Conservation (phyloP, 2,797 vertebrate species). For the Pelobates cultripes region DNA sequence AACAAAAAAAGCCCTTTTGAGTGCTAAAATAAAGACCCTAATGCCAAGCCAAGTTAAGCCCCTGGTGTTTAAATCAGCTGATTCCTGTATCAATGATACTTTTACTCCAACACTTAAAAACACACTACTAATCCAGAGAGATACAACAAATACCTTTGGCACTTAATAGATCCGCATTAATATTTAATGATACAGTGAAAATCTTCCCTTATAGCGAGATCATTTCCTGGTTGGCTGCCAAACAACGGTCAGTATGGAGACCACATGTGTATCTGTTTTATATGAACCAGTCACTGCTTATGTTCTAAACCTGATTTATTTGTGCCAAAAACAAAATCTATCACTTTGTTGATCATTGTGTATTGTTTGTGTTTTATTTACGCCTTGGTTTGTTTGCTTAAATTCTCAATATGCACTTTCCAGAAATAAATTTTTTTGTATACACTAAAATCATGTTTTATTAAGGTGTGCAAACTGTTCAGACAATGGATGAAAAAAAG, state of each 20-base stretch:
- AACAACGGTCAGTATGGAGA: conserved; percentile 11
- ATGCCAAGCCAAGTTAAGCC: no score
- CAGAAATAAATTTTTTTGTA: conserved; percentile 39
- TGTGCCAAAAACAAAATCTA: conserved; percentile 39
- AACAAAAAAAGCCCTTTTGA: no score
- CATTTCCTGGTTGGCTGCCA: conserved; percentile 20
- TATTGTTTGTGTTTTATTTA: conserved; percentile 8
- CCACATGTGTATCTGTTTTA: conserved; percentile 8
- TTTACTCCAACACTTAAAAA: no score
- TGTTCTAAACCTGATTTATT: conserved; percentile 15
- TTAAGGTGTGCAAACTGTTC: neutral
- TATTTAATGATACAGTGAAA: neutral
- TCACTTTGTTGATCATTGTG: conserved; percentile 27
- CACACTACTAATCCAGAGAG: no score
- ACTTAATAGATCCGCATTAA: neutral
- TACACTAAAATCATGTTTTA: neutral
- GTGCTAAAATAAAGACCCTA: no score
- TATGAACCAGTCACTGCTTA: conserved; percentile 5
- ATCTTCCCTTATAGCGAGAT: conserved; percentile 5
- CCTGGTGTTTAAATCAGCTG: no score
- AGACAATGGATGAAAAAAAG: no score
- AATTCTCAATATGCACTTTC: conserved; percentile 48
- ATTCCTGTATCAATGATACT: no score
- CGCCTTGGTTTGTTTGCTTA: conserved; percentile 14
- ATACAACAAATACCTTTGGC: no score